These are phyloP conservation scores for Lysandra coridon DNA, from an alignment of 2,888 invertebrate genomes.

Conservation along the genomic window DNA sequence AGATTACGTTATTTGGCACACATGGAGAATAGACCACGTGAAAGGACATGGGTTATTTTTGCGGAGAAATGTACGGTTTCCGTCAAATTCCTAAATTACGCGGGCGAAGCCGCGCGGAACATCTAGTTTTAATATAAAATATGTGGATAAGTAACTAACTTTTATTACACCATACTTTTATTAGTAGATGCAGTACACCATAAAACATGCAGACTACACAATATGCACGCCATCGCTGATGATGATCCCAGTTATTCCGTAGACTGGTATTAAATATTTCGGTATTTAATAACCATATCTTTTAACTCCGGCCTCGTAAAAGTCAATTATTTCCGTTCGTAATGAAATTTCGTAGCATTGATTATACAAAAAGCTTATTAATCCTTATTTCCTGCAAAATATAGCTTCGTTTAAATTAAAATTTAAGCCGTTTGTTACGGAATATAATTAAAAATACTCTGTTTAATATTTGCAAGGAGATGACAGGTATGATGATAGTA, in stretches of 20 bases:
- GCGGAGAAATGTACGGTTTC: no score
- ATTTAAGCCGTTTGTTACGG: not conserved
- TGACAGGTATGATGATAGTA: not conserved
- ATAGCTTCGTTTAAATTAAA: conserved; percentile 8
- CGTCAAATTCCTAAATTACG: no score
- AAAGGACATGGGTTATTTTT: no score
- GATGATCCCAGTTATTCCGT: not conserved
- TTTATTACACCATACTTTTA: no score
- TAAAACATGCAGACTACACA: not conserved
- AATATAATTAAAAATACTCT: not conserved
- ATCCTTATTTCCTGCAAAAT: conserved; percentile 21
- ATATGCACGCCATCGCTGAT: not conserved
- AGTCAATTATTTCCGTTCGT: conserved; percentile 25
- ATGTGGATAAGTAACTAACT: no score
- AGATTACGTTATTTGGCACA: no score
- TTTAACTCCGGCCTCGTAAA: conserved; percentile 20
- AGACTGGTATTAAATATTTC: not conserved
- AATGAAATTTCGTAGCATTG: conserved; percentile 24
- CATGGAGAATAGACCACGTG: no score
- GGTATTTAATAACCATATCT: conserved; percentile 27
- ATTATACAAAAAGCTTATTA: conserved; percentile 24
- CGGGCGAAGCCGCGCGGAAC: no score
- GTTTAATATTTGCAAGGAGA: not conserved
- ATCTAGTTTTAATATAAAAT: no score
- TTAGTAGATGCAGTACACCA: not conserved